Base-by-base conservation (phyloP, 2,888 invertebrate genomes). In the Crematogaster levior region DNA sequence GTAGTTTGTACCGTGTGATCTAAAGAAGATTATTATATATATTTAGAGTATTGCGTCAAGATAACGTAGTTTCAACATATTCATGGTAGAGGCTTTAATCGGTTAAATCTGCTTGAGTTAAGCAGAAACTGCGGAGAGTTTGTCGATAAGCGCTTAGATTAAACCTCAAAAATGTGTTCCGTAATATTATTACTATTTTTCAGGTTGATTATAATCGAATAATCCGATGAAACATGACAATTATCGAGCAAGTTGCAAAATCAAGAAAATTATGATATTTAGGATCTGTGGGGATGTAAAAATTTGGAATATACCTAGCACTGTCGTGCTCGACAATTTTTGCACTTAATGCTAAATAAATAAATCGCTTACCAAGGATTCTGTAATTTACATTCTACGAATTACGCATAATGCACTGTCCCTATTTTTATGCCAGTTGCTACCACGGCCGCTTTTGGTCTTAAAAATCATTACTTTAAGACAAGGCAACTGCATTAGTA, bases 391-490 rank as follows among this genome's bases (percentile, higher is more conserved):
- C 51, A 63, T 21, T 9, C 27, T 9, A 48, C 1, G 30, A 51
- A 65, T 40, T 51, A 18, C 21, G 30, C 5, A 4, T 63, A 40
- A 65, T 53, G 40, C 6, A 75, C 3, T 40, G 51, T 37, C 18
- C 2, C n/a, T 2, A 18, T 24, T 24, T n/a, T 27, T 34, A 5
- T 34, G n/a, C n/a, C n/a, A n/a, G n/a, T n/a, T n/a, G n/a, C n/a
- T n/a, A n/a, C n/a, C n/a, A 5, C 43, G 56, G 51, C 53, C 65
- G 51, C 40, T 66, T 65, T 53, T 27, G 40, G 51, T 65, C 53
- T 30, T 27, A 37, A 75, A 75, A 65, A 65, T 75, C 75, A 65
- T 75, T 75, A 65, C 21, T 75, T 75, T 53, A 75, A 65, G 15
- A 7, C 48, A 27, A 75, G 27, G 27, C 53, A 65, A 75, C 75